Conservation (phyloP, 2,888 invertebrate genomes). For the Clostera curtula region DNA sequence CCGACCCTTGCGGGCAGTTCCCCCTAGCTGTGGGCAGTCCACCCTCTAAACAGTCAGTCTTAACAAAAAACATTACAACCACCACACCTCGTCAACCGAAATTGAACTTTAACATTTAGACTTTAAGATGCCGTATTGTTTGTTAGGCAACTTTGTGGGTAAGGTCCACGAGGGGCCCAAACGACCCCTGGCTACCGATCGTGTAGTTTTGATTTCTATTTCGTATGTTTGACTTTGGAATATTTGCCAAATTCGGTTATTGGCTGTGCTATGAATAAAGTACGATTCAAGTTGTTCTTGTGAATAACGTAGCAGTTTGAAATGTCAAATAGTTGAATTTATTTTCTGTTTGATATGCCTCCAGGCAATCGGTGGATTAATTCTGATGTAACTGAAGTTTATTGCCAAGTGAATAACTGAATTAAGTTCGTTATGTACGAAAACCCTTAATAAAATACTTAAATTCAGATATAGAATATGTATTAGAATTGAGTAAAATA, state of each 20-base stretch:
- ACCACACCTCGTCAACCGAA: slow-evolving; percentile 20
- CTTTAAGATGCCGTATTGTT: slow-evolving; percentile 15
- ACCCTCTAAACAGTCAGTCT: slow-evolving; percentile 53
- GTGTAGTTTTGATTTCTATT: slow-evolving; percentile 65
- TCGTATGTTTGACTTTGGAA: slow-evolving; percentile 25
- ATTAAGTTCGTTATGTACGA: no score
- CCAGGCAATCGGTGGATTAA: no score
- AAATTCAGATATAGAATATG: neutral
- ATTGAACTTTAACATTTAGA: slow-evolving; percentile 19
- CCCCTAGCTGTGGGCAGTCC: slow-evolving; percentile 69
- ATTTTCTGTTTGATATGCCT: neutral
- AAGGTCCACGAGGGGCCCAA: slow-evolving; percentile 47
- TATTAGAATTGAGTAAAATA: no score
- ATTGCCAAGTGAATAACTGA: no score
- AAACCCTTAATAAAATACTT: neutral
- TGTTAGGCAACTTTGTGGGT: slow-evolving; percentile 38
- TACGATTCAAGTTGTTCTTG: slow-evolving; percentile 13
- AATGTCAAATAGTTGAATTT: slow-evolving; percentile 6
- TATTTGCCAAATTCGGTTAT: slow-evolving; percentile 20
- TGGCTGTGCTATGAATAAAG: slow-evolving; percentile 22
- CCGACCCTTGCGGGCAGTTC: slow-evolving; percentile 71
- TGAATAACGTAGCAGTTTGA: slow-evolving; percentile 12
- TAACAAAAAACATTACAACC: slow-evolving; percentile 56
- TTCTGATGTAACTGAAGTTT: no score
- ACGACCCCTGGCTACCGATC: slow-evolving; percentile 66